Evolutionary conservation across 2,113 vertebrate genomes (phyloP).

Genomic region (Choloepus hoffmanni): DNA sequence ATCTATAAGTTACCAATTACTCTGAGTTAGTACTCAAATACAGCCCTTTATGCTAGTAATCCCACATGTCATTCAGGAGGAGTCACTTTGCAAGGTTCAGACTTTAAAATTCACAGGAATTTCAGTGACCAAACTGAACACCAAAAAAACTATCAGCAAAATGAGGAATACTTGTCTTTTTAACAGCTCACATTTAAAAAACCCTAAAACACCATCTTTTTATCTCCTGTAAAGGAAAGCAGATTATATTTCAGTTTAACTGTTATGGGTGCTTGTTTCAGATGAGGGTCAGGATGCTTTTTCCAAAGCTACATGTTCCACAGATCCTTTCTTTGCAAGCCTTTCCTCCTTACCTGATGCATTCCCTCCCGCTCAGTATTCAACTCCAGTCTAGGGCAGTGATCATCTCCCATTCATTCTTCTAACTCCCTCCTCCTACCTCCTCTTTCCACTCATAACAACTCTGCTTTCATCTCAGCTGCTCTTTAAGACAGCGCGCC

Average conservation of each 20-base stretch:
- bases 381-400: not conserved
- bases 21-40: not conserved
- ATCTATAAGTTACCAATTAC: rapidly evolving
- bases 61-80: not conserved
- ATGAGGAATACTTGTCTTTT: not conserved
- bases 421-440: rapidly evolving
- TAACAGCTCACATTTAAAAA: not conserved
- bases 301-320: not conserved
- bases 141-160: not conserved
- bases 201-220: not conserved
- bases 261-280: not conserved
- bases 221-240: not conserved
- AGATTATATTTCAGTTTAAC: rapidly evolving
- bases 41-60: not conserved
- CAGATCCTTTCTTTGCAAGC: not conserved
- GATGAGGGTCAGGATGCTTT: not conserved
- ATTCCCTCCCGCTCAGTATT: rapidly evolving
- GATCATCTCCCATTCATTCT: rapidly evolving
- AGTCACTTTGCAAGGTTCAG: not conserved
- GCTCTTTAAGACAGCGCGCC: not conserved
- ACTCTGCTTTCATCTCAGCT: not conserved
- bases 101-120: not conserved
- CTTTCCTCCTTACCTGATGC: not conserved
- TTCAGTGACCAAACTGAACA: not conserved
- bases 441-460: too few species aligned